These are phyloP conservation scores for Patagioenas fasciata DNA, from an alignment of 2,113 vertebrate genomes.

Conservation along the genomic window DNA sequence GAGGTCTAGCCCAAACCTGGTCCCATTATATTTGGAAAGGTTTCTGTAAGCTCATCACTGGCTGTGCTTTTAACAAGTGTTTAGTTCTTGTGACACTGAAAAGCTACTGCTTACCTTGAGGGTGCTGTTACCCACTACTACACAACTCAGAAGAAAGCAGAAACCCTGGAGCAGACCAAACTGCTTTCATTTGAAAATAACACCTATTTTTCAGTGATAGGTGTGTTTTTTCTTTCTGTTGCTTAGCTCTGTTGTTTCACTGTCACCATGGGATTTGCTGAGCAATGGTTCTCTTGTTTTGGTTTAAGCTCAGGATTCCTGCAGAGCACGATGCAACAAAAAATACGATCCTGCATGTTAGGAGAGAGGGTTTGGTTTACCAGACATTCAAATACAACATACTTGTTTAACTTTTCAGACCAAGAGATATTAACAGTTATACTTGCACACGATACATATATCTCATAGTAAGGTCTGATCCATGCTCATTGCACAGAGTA, in stretches of 20 bases:
- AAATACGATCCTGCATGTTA: accelerated
- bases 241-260: neutral
- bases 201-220: neutral
- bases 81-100: neutral
- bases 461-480: neutral
- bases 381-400: neutral
- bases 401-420: neutral
- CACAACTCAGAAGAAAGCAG: neutral
- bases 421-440: neutral
- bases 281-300: neutral
- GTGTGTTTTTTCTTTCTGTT: neutral
- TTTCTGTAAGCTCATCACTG: neutral
- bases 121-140: neutral
- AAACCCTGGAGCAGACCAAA: neutral
- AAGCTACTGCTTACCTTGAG: neutral
- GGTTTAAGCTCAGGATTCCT: neutral
- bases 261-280: neutral
- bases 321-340: neutral
- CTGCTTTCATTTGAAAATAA: neutral
- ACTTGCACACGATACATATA: neutral
- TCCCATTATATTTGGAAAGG: neutral
- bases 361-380: neutral
- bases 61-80: neutral
- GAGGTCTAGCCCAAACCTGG: neutral
- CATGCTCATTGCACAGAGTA: neutral